phyloP scores from a whole-genome alignment of 2,113 vertebrate species.

The Benitochromis conjunctus region DNA sequence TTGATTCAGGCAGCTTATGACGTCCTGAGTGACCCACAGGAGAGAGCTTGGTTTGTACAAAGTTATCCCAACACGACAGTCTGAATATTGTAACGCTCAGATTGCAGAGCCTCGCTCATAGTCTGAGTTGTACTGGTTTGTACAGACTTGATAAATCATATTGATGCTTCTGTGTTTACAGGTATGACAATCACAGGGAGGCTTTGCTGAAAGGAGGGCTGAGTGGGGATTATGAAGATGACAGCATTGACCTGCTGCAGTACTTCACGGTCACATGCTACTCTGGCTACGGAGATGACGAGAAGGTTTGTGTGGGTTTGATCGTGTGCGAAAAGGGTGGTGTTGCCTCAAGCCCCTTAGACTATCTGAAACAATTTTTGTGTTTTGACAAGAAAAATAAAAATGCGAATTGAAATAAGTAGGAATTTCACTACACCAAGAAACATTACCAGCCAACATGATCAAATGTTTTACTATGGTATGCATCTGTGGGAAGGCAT shows the following conservation, averaged over 20 bases:
- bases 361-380: not conserved
- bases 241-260: conserved; percentile 87
- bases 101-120: not conserved
- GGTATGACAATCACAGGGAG: conserved; percentile 97
- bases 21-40: conserved; percentile 92
- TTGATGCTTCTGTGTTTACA: conserved; percentile 30
- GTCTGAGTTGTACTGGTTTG: not conserved
- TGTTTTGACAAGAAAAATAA: not conserved
- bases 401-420: accelerated
- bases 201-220: conserved; percentile 87
- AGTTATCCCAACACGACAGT: not conserved
- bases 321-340: not conserved
- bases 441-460: not conserved
- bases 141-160: not conserved
- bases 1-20: conserved; percentile 96
- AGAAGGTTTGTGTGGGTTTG: conserved; percentile 75
- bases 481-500: not conserved
- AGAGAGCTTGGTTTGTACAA: conserved; percentile 85
- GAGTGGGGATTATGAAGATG: conserved; percentile 87
- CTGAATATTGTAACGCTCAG: not conserved
- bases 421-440: not conserved
- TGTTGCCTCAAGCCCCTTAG: not conserved
- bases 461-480: not conserved
- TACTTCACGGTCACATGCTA: conserved; percentile 95
- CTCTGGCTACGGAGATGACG: conserved; percentile 88